Percentiles rank a stretch among this genome's conserved stretches.
These are phyloP conservation scores for Cephus pulcher DNA, from an alignment of 2,888 invertebrate species.

Conservation along the genomic window DNA sequence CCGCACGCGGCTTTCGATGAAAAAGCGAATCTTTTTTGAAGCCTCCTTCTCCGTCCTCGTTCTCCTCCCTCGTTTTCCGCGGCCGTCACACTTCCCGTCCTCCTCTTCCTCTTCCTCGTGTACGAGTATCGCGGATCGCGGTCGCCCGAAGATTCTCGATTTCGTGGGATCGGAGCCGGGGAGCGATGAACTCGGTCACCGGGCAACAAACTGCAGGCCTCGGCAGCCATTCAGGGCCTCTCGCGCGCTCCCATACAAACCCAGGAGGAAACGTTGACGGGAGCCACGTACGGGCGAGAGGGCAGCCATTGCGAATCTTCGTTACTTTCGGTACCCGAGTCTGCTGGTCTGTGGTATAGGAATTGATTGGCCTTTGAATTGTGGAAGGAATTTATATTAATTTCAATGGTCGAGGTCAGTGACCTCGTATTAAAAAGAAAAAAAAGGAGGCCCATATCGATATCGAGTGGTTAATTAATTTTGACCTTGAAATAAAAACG, in stretches of 20 bases:
- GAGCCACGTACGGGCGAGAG: no score
- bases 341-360: neutral
- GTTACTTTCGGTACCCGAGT: neutral
- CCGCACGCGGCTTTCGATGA: conserved; percentile 34
- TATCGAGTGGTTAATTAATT: no score
- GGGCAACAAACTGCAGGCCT: conserved; percentile 65
- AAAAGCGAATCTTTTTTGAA: conserved; percentile 53
- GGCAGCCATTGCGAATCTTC: neutral
- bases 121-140: conserved; percentile 20
- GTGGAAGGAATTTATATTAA: neutral
- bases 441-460: neutral
- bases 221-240: conserved; percentile 25
- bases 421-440: neutral
- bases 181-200: conserved; percentile 67
- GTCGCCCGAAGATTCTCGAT: conserved; percentile 59
- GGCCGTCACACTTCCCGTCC: neutral
- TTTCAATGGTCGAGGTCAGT: neutral
- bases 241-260: neutral
- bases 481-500: neutral
- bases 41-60: neutral
- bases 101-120: neutral
- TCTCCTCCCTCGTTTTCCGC: neutral
- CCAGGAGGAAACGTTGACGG: neutral
- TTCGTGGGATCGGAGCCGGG: conserved; percentile 52
- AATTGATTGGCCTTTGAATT: neutral